Percentiles rank a stretch among this genome's conserved stretches.
Conservation (phyloP, 2,888 invertebrate species). For the Lumbricus terrestris region DNA sequence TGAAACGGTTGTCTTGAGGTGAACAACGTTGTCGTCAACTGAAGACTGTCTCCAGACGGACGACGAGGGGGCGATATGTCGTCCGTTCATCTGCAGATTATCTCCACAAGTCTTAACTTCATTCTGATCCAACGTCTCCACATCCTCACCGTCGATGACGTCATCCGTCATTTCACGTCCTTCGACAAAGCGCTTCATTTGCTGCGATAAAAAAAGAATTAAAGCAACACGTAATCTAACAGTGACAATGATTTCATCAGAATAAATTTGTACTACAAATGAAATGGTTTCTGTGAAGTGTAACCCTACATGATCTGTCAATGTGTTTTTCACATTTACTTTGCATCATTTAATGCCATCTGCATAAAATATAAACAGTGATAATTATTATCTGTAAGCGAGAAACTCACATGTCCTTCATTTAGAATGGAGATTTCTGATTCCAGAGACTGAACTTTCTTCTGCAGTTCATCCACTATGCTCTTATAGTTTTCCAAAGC, state of each 20-base stretch:
- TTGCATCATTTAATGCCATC: neutral
- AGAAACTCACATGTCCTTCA: neutral
- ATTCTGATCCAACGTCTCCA: neutral
- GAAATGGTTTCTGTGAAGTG: neutral
- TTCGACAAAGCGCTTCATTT: neutral
- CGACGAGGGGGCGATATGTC: slow-evolving; percentile 37
- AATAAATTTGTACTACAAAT: neutral
- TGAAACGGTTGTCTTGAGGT: slow-evolving; percentile 42
- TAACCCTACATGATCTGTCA: neutral
- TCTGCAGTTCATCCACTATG: neutral
- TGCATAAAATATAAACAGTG: neutral
- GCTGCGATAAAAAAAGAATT: neutral
- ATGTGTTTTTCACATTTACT: neutral
- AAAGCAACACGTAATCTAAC: neutral
- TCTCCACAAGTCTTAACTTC: slow-evolving; percentile 35
- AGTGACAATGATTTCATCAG: neutral
- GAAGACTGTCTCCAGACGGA: neutral
- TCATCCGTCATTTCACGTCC: neutral
- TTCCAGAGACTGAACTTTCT: neutral
- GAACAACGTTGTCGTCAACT: neutral
- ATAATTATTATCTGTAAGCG: neutral
- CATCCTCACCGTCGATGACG: slow-evolving; percentile 16
- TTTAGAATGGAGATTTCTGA: neutral
- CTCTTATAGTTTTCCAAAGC: neutral
- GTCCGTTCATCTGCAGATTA: slow-evolving; percentile 34